Evolutionary conservation across 2,888 invertebrate species (phyloP), one percentile per base, ranked within the genome.

Genomic region (Cerastis leucographa): DNA sequence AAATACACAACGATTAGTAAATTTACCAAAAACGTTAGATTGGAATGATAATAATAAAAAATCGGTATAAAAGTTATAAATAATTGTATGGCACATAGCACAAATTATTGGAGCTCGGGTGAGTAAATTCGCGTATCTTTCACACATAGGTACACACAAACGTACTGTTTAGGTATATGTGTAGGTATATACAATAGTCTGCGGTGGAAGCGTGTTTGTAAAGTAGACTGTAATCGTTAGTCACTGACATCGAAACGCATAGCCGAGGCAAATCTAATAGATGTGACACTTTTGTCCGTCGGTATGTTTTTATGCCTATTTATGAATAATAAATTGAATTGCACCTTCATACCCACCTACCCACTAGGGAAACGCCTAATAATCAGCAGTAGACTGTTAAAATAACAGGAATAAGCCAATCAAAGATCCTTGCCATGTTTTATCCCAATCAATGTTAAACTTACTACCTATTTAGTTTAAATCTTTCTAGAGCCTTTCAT

Each of bases 191-290:
- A 87, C 74, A 87, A 86, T 84, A 80, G 81, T 88, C 85, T 88
- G 87, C 87, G 87, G 86, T 88, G 83, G 89, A 90, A 89, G 90
- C 90, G 89, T 91, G 91, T 92, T 91, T 93, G 91, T 92, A 89
- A 88, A 90, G 88, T 89, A 86, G 88, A 90, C 90, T 91, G 90
- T 91, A 91, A 92, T 93, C 92, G 92, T 93, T 92, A 93, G 91
- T 92, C 92, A 91, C 92, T 92, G 94, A 93, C 94, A 93, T 93
- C 92, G 90, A 92, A 92, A 91, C 90, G 90, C 90, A 91, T 84
- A 91, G 91, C 88, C 80, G 77, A 92, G 89, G 84, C 88, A 92
- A 92, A 91, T 91, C 88, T 85, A 83, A 90, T 88, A 92, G 91
- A 94, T 87, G 87, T 87, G 92, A 90, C 91, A 92, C 87, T 87